Percentiles rank a stretch among this genome's conserved stretches.
phyloP scores from a whole-genome alignment of 2,113 vertebrate species.

The Melanerpes formicivorus region DNA sequence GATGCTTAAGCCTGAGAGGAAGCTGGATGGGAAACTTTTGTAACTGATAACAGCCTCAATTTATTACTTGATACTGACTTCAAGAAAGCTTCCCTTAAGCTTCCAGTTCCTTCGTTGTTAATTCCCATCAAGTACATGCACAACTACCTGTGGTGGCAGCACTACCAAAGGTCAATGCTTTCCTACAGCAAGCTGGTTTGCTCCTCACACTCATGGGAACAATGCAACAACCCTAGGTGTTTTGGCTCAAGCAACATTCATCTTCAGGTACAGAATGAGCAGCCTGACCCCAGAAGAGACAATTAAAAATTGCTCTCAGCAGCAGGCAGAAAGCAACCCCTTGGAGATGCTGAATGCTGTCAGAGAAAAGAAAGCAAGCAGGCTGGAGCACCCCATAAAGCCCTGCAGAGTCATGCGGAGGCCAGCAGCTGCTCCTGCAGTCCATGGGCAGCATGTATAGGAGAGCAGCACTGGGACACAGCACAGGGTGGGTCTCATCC shows the following conservation, averaged over 20 bases:
- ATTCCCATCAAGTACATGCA: background rate
- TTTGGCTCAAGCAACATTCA: background rate
- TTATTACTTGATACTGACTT: background rate
- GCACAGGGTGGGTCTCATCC: background rate
- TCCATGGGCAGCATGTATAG: accelerated
- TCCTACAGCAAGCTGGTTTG: background rate
- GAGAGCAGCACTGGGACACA: background rate
- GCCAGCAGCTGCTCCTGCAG: background rate
- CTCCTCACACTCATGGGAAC: accelerated
- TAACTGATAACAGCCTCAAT: background rate
- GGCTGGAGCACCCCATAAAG: background rate
- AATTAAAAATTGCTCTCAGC: background rate
- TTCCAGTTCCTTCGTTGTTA: background rate
- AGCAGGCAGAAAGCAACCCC: background rate
- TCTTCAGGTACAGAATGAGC: background rate
- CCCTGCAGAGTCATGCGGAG: background rate
- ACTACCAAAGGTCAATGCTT: background rate
- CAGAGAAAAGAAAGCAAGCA: background rate
- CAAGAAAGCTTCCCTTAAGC: background rate
- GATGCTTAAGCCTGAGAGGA: background rate
- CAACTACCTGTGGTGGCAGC: background rate
- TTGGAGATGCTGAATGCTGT: background rate
- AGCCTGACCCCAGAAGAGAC: background rate
- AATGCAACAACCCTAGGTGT: accelerated
- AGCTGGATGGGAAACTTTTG: background rate